phyloP scores from a whole-genome alignment of 2,113 vertebrate genomes.

The Balaeniceps rex region DNA sequence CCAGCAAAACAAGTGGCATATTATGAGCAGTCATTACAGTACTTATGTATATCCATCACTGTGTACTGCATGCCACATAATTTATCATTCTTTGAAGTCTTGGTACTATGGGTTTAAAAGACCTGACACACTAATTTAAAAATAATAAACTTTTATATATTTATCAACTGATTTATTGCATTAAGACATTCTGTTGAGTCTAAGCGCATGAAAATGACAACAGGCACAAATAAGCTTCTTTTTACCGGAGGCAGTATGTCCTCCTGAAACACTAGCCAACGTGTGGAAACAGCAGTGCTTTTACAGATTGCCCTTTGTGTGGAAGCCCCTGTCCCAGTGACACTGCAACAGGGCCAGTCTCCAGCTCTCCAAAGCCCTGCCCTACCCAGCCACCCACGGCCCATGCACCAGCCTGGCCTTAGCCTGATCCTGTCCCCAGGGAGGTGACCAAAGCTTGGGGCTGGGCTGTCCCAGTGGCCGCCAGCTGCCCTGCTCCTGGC shows the following conservation, averaged over 20 bases:
- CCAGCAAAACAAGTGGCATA: not conserved
- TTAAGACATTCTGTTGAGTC: not conserved
- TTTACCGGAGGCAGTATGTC: not conserved
- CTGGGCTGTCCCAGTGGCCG: fast-evolving
- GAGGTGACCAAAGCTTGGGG: not conserved
- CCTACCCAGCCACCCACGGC: not conserved
- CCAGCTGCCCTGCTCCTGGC: not conserved
- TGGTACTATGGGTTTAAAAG: not conserved
- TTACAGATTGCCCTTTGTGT: not conserved
- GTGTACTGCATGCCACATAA: not conserved
- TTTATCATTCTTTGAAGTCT: not conserved
- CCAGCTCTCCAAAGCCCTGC: not conserved
- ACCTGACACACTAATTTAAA: fast-evolving
- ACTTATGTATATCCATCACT: not conserved
- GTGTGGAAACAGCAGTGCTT: not conserved
- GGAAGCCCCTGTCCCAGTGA: not conserved
- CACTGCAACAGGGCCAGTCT: not conserved
- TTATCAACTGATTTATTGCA: not conserved
- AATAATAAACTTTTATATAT: not conserved
- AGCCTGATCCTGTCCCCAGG: too few relatives aligned
- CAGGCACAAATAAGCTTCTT: not conserved
- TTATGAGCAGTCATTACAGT: not conserved
- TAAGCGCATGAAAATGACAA: not conserved
- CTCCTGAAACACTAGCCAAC: not conserved
- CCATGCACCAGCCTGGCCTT: not conserved